Evolutionary conservation across 2,888 invertebrate species (phyloP).

Genomic region (Ommatoiulus sabulosus): DNA sequence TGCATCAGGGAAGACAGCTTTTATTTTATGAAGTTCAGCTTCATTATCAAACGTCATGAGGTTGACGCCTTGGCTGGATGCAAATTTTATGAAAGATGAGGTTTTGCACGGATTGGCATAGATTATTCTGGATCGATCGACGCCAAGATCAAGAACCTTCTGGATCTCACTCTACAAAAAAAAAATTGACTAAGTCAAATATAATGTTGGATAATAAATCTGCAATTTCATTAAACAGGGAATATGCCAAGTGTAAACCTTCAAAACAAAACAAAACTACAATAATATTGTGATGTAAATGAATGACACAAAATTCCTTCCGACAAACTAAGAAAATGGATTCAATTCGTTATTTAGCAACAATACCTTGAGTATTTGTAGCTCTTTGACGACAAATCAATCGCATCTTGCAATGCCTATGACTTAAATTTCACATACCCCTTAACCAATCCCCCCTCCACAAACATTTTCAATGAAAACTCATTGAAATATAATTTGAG

Average conservation of each 20-base stretch:
- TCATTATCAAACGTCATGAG: conserved; percentile 96
- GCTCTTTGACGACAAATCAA: conserved; percentile 35
- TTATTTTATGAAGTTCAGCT: conserved; percentile 90
- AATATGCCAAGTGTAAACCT: not conserved
- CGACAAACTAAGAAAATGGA: not conserved
- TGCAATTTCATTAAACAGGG: not conserved
- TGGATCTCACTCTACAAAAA: conserved; percentile 79
- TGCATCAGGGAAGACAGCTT: conserved; percentile 82
- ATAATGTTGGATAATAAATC: not conserved
- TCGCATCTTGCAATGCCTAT: conserved; percentile 4
- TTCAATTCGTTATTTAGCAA: conserved; percentile 26
- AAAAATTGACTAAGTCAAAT: not conserved
- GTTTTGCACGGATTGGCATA: conserved; percentile 98
- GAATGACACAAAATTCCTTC: not conserved
- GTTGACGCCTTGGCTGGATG: conserved; percentile 79
- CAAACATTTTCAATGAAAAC: not conserved
- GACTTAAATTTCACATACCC: not conserved
- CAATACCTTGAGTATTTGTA: conserved; percentile 29
- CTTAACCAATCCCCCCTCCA: not conserved
- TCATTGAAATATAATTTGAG: not conserved
- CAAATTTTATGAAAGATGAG: conserved; percentile 87
- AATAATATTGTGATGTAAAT: not conserved
- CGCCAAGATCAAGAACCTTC: conserved; percentile 81
- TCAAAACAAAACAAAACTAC: not conserved
- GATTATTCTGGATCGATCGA: conserved; percentile 84